These are phyloP conservation scores for Epizoanthus fatuus DNA, from an alignment of 92 coral and sea anemone genomes.

Conservation along the genomic window DNA sequence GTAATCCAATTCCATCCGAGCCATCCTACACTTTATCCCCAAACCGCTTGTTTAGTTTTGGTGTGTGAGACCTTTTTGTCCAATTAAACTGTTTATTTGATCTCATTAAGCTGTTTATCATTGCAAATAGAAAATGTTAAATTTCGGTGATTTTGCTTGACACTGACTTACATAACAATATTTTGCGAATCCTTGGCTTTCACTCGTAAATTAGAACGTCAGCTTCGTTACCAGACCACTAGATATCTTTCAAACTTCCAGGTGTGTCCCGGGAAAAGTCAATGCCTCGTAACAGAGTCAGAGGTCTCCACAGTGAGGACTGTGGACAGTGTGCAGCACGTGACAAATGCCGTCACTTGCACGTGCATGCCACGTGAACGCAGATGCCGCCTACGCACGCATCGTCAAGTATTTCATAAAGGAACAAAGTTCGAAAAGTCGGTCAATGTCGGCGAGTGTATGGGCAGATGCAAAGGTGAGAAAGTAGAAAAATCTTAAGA, in stretches of 20 bases:
- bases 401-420: slow-evolving; percentile 58
- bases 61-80: too few species aligned
- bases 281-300: slow-evolving; percentile 67
- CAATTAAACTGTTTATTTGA: too few species aligned
- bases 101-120: too few species aligned
- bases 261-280: slow-evolving; percentile 66
- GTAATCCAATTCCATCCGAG: too few species aligned
- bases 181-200: too few species aligned
- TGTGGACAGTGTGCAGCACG: slow-evolving; percentile 57
- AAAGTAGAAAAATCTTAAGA: slow-evolving; percentile 17
- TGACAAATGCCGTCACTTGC: slow-evolving; percentile 72
- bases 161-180: too few species aligned
- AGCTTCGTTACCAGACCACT: too few species aligned
- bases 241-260: neutral
- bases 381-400: slow-evolving; percentile 68
- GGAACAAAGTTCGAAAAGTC: slow-evolving; percentile 75
- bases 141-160: too few species aligned
- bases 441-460: slow-evolving; percentile 78
- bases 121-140: too few species aligned
- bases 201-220: too few species aligned
- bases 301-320: slow-evolving; percentile 64
- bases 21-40: too few species aligned
- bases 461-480: slow-evolving; percentile 66
- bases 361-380: slow-evolving; percentile 65
- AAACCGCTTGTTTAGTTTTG: too few species aligned